These are phyloP conservation scores for Stenopsyche tienmushanensis DNA, from an alignment of 1,140 invertebrate genomes.

Conservation along the genomic window DNA sequence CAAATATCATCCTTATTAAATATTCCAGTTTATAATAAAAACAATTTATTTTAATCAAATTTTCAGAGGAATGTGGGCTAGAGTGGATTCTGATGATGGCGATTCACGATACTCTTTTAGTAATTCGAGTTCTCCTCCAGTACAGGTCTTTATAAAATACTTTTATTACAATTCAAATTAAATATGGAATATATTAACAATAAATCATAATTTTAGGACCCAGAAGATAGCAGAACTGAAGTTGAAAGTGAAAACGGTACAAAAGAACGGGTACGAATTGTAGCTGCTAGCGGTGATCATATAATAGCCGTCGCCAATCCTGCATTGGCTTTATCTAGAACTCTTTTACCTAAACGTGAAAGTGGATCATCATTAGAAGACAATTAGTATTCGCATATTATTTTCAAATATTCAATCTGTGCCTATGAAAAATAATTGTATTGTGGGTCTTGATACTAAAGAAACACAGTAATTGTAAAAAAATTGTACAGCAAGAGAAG, in stretches of 20 bases:
- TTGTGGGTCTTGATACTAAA: no score
- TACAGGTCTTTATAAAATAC: constrained; percentile 56
- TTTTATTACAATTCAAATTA: no score
- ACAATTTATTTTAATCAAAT: constrained; percentile 8
- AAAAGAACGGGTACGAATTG: constrained; percentile 66
- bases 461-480: no score
- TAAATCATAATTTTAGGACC: constrained; percentile 32
- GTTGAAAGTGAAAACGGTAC: constrained; percentile 49
- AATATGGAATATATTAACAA: no score
- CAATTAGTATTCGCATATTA: constrained; percentile 12
- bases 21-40: constrained; percentile 17
- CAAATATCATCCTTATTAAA: constrained; percentile 7
- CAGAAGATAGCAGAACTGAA: constrained; percentile 49
- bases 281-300: constrained; percentile 78
- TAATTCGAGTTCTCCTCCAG: constrained; percentile 69
- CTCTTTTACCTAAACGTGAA: constrained; percentile 33
- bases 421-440: constrained; percentile 18
- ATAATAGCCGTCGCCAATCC: constrained; percentile 88
- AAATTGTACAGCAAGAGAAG: no score
- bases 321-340: constrained; percentile 58
- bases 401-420: no score
- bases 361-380: constrained; percentile 33
- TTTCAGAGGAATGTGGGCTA: constrained; percentile 55
- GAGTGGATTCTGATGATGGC: constrained; percentile 67
- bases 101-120: constrained; percentile 75